Conservation (phyloP, 2,888 invertebrate genomes). For the Drosophila siamana region DNA sequence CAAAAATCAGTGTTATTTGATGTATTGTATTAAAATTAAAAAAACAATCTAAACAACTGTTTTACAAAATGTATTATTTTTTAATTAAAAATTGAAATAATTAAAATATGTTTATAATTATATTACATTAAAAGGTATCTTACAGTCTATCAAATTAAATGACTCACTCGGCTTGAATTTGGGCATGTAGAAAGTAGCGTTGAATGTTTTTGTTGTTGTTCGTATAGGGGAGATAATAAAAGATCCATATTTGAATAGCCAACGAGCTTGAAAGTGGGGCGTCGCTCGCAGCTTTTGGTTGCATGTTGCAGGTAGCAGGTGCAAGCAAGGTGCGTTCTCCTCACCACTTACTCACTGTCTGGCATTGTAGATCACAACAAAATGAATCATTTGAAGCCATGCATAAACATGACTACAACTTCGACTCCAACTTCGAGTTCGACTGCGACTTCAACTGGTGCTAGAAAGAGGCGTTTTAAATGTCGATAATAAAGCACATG, state of each 20-base stretch:
- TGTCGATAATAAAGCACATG: conserved; percentile 68
- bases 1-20: too few species aligned
- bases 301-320: conserved; percentile 44
- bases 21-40: too few species aligned
- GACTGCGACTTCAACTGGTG: conserved; percentile 40
- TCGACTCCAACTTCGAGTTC: neutral
- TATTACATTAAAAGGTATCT: conserved; percentile 13
- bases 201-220: conserved; percentile 8
- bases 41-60: too few species aligned
- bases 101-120: too few species aligned
- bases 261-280: conserved; percentile 46
- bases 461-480: conserved; percentile 68
- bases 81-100: too few species aligned
- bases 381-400: conserved; percentile 64
- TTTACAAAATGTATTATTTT: too few species aligned
- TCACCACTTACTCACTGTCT: conserved; percentile 35
- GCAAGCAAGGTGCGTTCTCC: conserved; percentile 6
- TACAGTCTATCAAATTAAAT: neutral
- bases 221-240: conserved; percentile 41
- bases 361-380: conserved; percentile 60
- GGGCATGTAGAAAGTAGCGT: conserved; percentile 59
- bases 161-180: conserved; percentile 15
- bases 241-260: conserved; percentile 40
- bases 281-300: conserved; percentile 16
- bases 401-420: conserved; percentile 36